Conservation (phyloP, 2,113 vertebrate species). For the Oriolus oriolus region DNA sequence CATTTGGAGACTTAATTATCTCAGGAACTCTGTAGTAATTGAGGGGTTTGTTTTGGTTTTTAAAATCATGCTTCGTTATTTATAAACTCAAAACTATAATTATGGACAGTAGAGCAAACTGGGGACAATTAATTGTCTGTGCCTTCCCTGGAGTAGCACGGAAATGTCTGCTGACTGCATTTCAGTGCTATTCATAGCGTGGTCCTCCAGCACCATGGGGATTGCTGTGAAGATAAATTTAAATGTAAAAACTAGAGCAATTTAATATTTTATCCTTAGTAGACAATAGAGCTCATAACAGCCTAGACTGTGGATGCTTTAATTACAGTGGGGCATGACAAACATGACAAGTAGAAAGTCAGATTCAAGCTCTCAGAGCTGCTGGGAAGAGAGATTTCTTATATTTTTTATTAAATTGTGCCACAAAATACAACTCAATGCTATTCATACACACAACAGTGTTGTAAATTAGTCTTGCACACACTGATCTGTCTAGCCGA, state of each 20-base stretch:
- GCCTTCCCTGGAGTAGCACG: neutral
- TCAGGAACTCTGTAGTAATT: constrained; percentile 8
- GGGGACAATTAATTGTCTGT: constrained; percentile 49
- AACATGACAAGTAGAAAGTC: neutral
- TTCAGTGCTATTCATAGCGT: neutral
- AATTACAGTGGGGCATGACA: neutral
- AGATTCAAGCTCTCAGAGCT: neutral
- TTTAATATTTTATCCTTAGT: neutral
- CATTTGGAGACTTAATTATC: constrained; percentile 54
- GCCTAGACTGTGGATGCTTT: neutral
- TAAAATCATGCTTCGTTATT: constrained; percentile 6
- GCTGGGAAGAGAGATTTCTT: neutral
- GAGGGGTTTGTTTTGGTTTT: constrained; percentile 31
- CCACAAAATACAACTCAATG: neutral
- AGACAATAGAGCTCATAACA: neutral
- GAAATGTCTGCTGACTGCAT: constrained; percentile 33
- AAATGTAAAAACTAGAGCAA: neutral
- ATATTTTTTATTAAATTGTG: neutral
- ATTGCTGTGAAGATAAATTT: neutral
- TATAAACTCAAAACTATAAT: constrained; percentile 51
- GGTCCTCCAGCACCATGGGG: neutral
- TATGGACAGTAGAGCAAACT: constrained; percentile 30
- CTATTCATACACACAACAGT: neutral
- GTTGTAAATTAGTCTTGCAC: neutral
- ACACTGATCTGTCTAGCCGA: neutral